Base-by-base conservation (phyloP, 2,797 vertebrate genomes). In the Oceanodroma leucorhoa region DNA sequence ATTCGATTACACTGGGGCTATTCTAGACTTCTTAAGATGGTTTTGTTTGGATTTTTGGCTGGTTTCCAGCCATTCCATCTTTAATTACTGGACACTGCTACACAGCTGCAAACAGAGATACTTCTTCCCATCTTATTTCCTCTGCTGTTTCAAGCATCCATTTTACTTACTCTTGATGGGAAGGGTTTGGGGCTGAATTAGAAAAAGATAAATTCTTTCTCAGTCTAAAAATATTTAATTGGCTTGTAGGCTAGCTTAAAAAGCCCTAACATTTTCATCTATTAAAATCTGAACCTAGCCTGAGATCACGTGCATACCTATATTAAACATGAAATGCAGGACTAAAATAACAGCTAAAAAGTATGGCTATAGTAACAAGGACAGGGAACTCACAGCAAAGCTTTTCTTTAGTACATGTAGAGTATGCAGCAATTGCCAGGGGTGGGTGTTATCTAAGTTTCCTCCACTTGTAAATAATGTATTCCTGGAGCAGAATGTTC, bases 141-240 rank as follows among this genome's bases (percentile, higher is more conserved):
- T 77, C 41, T 32, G 43, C 48, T 71, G 65, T n/a, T 93, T 95
- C 91, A 43, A 55, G 36, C n/a, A 83, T 65, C 89, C 58, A 34
- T 89, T 95, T 95, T 83, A 93, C 79, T 93, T 90, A 29, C 43
- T 88, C 66, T 94, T 64, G 48, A 77, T 93, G 72, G 45, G 46
- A 72, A 73, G 72, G 69, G 23, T 86, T 93, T 76, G 66, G 34
- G 53, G 50, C 36, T 38, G 41, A 67, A 90, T 71, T 60, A 83
- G 84, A 71, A 66, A 78, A 95, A 93, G 51, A 91, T 32, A 67
- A 58, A 46, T 84, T 89, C 62, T 91, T 94, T 67, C 67, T 89
- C 94, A 94, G 50, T 36, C 81, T 94, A 84, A 95, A 97, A 94
- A 96, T 70, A 90, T 40, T 91, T 95, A 94, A 96, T 77, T 96